Evolutionary conservation across 2,113 vertebrate genomes (phyloP).

Genomic region (Picathartes gymnocephalus): DNA sequence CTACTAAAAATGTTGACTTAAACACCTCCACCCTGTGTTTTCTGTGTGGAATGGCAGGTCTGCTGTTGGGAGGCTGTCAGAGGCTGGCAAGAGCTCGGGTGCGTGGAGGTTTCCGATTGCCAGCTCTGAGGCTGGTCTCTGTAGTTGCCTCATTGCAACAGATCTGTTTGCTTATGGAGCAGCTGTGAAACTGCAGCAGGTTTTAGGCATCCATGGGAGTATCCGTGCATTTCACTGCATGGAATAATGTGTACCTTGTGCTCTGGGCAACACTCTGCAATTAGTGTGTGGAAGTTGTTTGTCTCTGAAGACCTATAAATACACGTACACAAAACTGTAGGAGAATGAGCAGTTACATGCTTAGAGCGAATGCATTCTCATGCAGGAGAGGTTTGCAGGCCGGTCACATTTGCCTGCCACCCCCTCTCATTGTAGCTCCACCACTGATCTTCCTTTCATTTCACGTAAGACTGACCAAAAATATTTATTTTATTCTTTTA

Average conservation of each 20-base stretch:
- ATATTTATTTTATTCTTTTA: not conserved
- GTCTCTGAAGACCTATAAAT: slow-evolving; percentile 38
- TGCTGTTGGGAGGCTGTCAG: not conserved
- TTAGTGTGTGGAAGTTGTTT: slow-evolving; percentile 38
- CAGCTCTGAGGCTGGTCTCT: not conserved
- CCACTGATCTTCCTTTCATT: slow-evolving; percentile 17
- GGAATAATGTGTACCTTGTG: not conserved
- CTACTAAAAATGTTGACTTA: not conserved
- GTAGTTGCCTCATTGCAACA: not conserved
- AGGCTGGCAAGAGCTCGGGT: not conserved
- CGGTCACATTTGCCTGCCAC: not conserved
- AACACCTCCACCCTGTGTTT: not conserved
- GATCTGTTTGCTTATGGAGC: not conserved
- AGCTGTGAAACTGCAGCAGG: slow-evolving; percentile 22
- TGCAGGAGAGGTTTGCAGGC: not conserved
- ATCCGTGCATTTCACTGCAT: not conserved
- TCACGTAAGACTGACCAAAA: not conserved
- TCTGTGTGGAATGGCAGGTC: not conserved
- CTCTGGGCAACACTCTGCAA: slow-evolving; percentile 1
- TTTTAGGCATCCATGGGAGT: not conserved
- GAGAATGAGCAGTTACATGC: not conserved
- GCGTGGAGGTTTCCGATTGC: not conserved
- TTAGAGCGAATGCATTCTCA: not conserved
- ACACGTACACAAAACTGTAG: not conserved
- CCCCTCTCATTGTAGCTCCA: not conserved